Conservation (phyloP, 2,888 invertebrate genomes). For the Amphipoea lucens region DNA sequence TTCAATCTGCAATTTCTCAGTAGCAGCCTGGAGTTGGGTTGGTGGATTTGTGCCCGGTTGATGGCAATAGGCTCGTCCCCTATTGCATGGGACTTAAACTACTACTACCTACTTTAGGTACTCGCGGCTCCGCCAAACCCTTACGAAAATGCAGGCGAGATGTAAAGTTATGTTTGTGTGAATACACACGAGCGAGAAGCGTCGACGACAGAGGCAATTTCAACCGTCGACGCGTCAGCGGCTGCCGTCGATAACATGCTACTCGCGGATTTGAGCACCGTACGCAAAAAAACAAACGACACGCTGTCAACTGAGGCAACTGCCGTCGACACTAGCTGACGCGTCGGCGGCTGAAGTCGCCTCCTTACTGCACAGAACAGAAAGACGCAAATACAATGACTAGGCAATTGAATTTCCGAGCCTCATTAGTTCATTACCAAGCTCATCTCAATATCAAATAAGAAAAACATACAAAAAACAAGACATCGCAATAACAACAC, state of each 20-base stretch:
- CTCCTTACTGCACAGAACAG: not conserved
- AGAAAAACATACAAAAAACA: not conserved
- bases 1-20: not conserved
- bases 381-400: not conserved
- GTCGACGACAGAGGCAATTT: too few relatives aligned
- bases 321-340: too few relatives aligned
- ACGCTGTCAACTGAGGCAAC: too few relatives aligned
- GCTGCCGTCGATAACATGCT: too few relatives aligned
- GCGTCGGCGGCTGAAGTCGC: too few relatives aligned
- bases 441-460: constrained; percentile 14
- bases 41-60: not conserved
- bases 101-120: not conserved
- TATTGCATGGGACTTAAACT: not conserved
- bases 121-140: not conserved
- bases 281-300: too few relatives aligned
- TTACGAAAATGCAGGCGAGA: not conserved
- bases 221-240: too few relatives aligned
- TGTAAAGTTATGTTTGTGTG: not conserved
- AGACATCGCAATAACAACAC: not conserved
- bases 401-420: too few relatives aligned
- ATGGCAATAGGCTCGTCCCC: not conserved
- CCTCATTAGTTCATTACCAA: not conserved
- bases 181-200: too few relatives aligned
- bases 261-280: too few relatives aligned
- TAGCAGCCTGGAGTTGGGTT: not conserved